Evolutionary conservation across 2,888 invertebrate species (phyloP), one percentile per base, ranked within the genome.

Genomic region (Tenthredo livida): DNA sequence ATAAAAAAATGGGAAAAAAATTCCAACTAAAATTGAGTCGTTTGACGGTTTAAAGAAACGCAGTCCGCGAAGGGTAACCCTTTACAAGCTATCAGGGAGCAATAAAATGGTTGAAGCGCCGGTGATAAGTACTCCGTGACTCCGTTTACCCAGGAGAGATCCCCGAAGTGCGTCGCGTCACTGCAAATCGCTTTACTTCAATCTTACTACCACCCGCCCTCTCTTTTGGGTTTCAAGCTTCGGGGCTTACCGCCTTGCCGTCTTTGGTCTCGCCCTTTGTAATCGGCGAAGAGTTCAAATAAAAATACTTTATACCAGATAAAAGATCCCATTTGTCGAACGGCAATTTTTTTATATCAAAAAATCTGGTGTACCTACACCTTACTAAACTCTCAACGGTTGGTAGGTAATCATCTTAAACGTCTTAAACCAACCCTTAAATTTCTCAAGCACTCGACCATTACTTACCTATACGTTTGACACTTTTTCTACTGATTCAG

Each of bases 321-420:
- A 93, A 93, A 93, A 91, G 91, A 89, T 90, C 90, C 91, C 92
- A 92, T 93, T 93, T 93, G 92, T 93, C 93, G 90, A 90, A 91
- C 90, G 90, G 90, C 90, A 90, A 93, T 92, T 92, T 92, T 92
- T 93, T 90, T 90, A 2, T 33, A 33, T 43, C n/a, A 9, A n/a
- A 77, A 33, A 77, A 61, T 40, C n/a, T 37, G 58, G 80, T 40
- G 80, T 40, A 12, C n/a, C n/a, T n/a, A n/a, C 54, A 29, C 29
- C 75, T 17, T 17, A 17, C 17, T 50, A 5, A 33, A 40, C 21
- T 21, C 29, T 17, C 54, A 17, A 29, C 33, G 72, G 40, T 58
- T 12, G 17, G 33, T 58, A 29, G 17, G 33, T 58, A 29, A 58
- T 78, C 43, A 43, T 37, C 54, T 37, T 37, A 78, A 78, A 54